A percentile compares a stretch with the other conserved stretches of the same genome.
These are phyloP conservation scores for Saccostrea cuccullata DNA, from an alignment of 1,140 invertebrate genomes.

Conservation along the genomic window DNA sequence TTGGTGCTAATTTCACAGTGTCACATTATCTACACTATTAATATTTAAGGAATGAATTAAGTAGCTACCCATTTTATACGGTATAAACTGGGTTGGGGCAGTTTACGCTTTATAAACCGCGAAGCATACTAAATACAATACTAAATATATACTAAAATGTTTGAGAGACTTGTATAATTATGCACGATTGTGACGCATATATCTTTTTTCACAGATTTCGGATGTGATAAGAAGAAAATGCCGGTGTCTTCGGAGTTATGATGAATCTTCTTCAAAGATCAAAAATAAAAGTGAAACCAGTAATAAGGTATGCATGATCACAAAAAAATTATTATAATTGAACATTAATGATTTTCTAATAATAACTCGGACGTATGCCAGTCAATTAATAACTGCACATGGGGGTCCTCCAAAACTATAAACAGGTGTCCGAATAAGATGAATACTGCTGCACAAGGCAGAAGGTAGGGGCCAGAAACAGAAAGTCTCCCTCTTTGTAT, in stretches of 20 bases:
- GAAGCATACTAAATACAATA: too few relatives aligned
- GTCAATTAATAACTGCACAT: not conserved
- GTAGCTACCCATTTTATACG: too few relatives aligned
- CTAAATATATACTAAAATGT: too few relatives aligned
- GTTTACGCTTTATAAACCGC: too few relatives aligned
- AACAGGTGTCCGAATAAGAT: not conserved
- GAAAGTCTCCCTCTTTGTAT: not conserved
- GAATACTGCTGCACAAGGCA: too few relatives aligned
- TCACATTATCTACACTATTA: too few relatives aligned
- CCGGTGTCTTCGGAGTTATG: not conserved
- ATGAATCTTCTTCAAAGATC: not conserved
- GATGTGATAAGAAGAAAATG: slow-evolving; percentile 15
- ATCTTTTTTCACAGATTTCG: not conserved
- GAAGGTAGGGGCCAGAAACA: not conserved
- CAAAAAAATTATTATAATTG: not conserved
- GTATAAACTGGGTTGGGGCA: too few relatives aligned
- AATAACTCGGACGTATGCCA: not conserved
- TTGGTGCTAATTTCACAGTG: too few relatives aligned
- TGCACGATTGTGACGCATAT: too few relatives aligned
- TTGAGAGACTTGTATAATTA: too few relatives aligned
- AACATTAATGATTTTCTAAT: too few relatives aligned
- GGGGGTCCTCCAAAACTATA: not conserved
- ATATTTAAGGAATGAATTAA: too few relatives aligned
- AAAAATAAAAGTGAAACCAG: slow-evolving; percentile 17
- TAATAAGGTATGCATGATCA: not conserved